A percentile compares a stretch with the other conserved stretches of the same genome.
Conservation (phyloP, 1,140 invertebrate genomes). For the Anagrus nilaparvatae region DNA sequence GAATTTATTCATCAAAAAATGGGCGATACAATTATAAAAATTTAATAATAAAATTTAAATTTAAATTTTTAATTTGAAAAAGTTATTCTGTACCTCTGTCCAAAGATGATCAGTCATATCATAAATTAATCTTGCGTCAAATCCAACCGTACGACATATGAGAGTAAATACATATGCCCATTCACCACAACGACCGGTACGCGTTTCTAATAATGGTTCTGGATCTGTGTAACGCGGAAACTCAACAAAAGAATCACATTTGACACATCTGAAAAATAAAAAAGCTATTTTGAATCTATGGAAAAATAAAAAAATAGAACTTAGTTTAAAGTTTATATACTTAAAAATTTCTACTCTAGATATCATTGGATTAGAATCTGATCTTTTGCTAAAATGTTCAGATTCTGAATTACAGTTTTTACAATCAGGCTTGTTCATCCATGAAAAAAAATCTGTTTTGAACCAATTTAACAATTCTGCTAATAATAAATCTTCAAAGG, state of each 20-base stretch:
- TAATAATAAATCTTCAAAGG: slow-evolving; percentile 60
- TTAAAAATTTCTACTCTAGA: slow-evolving; percentile 41
- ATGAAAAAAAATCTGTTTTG: slow-evolving; percentile 82
- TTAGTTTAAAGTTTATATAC: slow-evolving; percentile 23
- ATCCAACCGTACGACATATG: slow-evolving; percentile 69
- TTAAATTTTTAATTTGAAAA: no score
- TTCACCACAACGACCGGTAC: slow-evolving; percentile 84
- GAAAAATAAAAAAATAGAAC: slow-evolving; percentile 9
- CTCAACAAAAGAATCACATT: slow-evolving; percentile 43
- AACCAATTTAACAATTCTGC: slow-evolving; percentile 81
- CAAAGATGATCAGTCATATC: slow-evolving; percentile 95
- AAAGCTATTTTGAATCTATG: no score
- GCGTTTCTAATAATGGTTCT: slow-evolving; percentile 64
- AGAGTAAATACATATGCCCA: slow-evolving; percentile 94
- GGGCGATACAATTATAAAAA: no score
- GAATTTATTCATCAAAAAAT: no score
- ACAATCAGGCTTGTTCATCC: slow-evolving; percentile 77
- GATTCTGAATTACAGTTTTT: slow-evolving; percentile 46
- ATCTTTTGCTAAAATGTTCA: slow-evolving; percentile 27
- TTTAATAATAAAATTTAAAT: no score
- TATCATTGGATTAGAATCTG: slow-evolving; percentile 28
- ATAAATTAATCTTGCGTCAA: slow-evolving; percentile 70
- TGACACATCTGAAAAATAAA: slow-evolving; percentile 43
- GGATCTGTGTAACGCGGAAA: slow-evolving; percentile 67
- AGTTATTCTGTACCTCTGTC: slow-evolving; percentile 69